Conservation (phyloP, 1,140 invertebrate species). For the Drosophila chauvacae region DNA sequence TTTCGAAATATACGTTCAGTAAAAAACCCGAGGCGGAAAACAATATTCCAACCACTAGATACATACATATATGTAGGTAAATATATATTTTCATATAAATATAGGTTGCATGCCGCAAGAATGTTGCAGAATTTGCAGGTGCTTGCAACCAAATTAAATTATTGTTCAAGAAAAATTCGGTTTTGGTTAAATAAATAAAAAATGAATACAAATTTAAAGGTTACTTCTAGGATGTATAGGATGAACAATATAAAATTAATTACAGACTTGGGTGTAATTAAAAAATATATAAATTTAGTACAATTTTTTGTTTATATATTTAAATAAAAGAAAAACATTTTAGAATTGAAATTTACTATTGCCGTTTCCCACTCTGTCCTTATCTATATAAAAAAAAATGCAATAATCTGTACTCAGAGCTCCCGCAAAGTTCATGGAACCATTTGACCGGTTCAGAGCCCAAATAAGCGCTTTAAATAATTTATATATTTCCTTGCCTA, state of each 20-base stretch:
- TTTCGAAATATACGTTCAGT: slow-evolving; percentile 27
- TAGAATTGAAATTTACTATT: no score
- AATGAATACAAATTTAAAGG: neutral
- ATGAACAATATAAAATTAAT: no score
- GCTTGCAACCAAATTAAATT: slow-evolving; percentile 21
- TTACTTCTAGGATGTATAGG: no score
- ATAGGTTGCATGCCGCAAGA: slow-evolving; percentile 45
- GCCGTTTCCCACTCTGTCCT: no score
- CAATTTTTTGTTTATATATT: no score
- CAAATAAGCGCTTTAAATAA: slow-evolving; percentile 35
- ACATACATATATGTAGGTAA: neutral
- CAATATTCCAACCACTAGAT: slow-evolving; percentile 34
- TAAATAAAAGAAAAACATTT: no score
- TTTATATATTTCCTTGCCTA: slow-evolving; percentile 33
- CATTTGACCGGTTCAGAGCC: slow-evolving; percentile 15
- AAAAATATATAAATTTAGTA: no score
- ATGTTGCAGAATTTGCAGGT: slow-evolving; percentile 69
- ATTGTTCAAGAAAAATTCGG: neutral
- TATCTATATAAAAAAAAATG: neutral
- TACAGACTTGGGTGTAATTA: no score
- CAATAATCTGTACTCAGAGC: neutral
- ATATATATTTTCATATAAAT: neutral
- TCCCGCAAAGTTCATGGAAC: neutral
- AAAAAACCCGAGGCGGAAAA: slow-evolving; percentile 27
- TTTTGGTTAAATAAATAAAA: neutral